Conservation (phyloP, 2,113 vertebrate species). For the Tenrec ecaudatus region DNA sequence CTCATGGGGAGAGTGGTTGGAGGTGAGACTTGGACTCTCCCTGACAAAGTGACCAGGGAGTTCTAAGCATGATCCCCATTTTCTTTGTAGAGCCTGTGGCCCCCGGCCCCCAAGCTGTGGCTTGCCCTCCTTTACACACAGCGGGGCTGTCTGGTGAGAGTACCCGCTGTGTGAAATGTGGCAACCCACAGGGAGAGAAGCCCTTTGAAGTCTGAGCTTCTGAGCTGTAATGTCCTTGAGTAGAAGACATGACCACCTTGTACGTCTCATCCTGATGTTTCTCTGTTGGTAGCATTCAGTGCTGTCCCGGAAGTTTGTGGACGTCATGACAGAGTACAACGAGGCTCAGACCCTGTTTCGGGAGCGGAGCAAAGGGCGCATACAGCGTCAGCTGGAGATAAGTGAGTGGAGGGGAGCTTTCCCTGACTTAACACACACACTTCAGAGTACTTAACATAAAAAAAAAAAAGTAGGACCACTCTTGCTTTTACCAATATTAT, state of each 20-base stretch:
- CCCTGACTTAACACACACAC: neutral
- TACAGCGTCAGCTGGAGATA: constrained; percentile 97
- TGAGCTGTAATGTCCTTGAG: fast-evolving
- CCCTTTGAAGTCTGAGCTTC: neutral
- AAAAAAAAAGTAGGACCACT: no score
- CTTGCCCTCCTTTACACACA: neutral
- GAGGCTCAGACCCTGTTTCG: constrained; percentile 95
- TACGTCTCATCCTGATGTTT: fast-evolving
- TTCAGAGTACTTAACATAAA: neutral
- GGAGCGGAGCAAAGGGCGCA: constrained; percentile 96
- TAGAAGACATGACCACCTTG: fast-evolving
- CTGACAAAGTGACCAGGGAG: neutral
- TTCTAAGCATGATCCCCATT: fast-evolving
- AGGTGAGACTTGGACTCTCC: neutral
- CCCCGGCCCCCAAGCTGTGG: fast-evolving
- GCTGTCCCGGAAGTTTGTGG: constrained; percentile 95
- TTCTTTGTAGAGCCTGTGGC: neutral
- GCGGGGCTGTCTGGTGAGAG: fast-evolving
- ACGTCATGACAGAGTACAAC: constrained; percentile 97
- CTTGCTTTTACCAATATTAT: neutral
- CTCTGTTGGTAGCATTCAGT: constrained; percentile 89
- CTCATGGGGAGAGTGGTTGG: neutral
- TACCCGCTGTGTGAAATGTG: neutral
- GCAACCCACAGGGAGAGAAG: neutral
- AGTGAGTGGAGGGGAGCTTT: constrained; percentile 88